A percentile compares a stretch with the other conserved stretches of the same genome.
These are phyloP conservation scores for Beroe forskalii DNA, from an alignment of 37 sponge, comb jelly and placozoan genomes.

Conservation along the genomic window DNA sequence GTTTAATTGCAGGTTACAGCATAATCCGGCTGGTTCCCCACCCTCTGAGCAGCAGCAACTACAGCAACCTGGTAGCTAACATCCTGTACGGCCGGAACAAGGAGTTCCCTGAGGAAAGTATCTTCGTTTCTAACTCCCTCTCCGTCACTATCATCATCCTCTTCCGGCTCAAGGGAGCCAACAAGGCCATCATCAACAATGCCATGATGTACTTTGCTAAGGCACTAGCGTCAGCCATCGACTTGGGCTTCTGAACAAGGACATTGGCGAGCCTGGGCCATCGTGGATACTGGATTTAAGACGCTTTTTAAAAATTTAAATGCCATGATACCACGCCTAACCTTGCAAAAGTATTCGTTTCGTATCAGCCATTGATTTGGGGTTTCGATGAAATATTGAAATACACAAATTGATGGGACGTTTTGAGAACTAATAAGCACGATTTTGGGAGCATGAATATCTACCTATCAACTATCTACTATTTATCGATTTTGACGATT, in stretches of 20 bases:
- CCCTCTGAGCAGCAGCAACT: not conserved
- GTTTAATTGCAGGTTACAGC: constrained; percentile 16
- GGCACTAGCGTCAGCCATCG: not conserved
- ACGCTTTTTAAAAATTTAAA: too few relatives aligned
- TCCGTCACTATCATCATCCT: not conserved
- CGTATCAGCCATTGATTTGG: too few relatives aligned
- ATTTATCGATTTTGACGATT: too few relatives aligned
- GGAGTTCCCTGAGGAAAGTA: constrained; percentile 33
- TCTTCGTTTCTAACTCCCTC: constrained; percentile 32
- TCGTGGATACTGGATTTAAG: too few relatives aligned
- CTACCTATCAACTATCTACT: too few relatives aligned
- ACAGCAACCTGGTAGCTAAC: not conserved
- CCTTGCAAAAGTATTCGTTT: too few relatives aligned
- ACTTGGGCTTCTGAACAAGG: not conserved
- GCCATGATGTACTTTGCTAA: not conserved
- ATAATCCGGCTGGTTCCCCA: not conserved
- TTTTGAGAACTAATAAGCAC: too few relatives aligned
- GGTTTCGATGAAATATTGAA: too few relatives aligned
- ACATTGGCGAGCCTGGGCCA: not conserved
- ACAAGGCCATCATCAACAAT: constrained; percentile 45
- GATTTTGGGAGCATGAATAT: too few relatives aligned
- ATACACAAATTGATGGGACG: too few relatives aligned
- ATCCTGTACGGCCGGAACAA: constrained; percentile 32
- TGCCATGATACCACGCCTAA: too few relatives aligned
- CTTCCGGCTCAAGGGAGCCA: constrained; percentile 7